phyloP scores from a whole-genome alignment of 2,888 invertebrate genomes.

The Meteorus colon region DNA sequence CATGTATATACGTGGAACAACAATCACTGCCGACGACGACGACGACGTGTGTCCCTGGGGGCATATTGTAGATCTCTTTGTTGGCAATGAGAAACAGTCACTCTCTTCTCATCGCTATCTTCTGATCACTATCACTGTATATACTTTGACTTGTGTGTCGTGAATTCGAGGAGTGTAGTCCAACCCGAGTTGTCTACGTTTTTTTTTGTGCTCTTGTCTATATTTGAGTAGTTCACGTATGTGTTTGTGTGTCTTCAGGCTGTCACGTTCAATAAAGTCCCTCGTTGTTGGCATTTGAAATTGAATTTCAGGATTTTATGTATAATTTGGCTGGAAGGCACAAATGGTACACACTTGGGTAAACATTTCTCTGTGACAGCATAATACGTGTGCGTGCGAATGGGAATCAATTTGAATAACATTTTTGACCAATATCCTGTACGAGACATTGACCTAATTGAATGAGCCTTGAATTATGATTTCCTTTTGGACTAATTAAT shows the following conservation, averaged over 20 bases:
- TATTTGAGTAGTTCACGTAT: not conserved
- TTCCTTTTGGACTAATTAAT: not conserved
- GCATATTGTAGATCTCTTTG: constrained; percentile 24
- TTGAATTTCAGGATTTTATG: constrained; percentile 20
- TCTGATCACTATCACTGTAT: not conserved
- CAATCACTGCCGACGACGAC: not conserved
- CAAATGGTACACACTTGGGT: constrained; percentile 14
- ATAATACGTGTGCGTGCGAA: not conserved
- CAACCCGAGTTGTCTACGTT: not conserved
- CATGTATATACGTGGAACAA: not conserved
- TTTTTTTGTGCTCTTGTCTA: not conserved
- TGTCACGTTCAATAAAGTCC: constrained; percentile 15
- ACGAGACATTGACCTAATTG: not conserved
- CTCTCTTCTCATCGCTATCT: not conserved
- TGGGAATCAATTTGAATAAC: constrained; percentile 20
- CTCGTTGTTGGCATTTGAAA: constrained; percentile 6
- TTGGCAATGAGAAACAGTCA: not conserved
- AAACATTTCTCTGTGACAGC: constrained; percentile 2
- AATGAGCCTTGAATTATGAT: not conserved
- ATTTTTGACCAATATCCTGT: not conserved
- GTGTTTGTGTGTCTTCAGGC: constrained; percentile 4
- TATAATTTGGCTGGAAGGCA: constrained; percentile 9
- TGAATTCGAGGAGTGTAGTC: constrained; percentile 13
- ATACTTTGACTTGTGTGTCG: not conserved
- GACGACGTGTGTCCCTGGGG: constrained; percentile 20